phyloP scores from a whole-genome alignment of 2,888 invertebrate species.

The Phortica magna region DNA sequence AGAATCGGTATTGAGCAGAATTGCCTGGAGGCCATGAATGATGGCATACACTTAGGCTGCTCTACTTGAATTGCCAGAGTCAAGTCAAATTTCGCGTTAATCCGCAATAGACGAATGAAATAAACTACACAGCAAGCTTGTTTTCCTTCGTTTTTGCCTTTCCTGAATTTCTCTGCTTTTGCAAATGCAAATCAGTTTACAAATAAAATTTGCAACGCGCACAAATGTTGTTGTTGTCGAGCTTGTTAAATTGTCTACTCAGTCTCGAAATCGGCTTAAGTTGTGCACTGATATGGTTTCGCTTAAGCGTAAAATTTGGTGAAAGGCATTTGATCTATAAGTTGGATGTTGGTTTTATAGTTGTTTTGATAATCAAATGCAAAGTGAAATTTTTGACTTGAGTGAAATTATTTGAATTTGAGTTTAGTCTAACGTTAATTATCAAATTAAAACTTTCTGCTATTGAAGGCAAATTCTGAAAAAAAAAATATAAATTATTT shows the following conservation, averaged over 20 bases:
- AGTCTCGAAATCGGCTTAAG: constrained; percentile 5
- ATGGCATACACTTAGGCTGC: neutral
- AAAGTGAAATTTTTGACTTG: neutral
- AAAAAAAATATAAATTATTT: too few relatives aligned
- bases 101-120: constrained; percentile 14
- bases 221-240: constrained; percentile 34
- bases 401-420: too few relatives aligned
- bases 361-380: neutral
- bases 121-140: constrained; percentile 15
- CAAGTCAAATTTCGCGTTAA: constrained; percentile 27
- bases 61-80: neutral
- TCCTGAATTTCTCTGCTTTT: constrained; percentile 44
- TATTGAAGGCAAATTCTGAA: too few relatives aligned
- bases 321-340: neutral
- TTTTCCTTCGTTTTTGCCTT: constrained; percentile 4
- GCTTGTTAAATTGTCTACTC: constrained; percentile 16
- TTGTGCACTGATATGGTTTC: neutral
- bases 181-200: constrained; percentile 67
- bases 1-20: neutral
- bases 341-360: neutral
- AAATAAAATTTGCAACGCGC: constrained; percentile 63
- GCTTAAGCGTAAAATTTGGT: neutral
- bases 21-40: neutral
- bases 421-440: too few relatives aligned
- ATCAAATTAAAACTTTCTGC: too few relatives aligned